These are phyloP conservation scores for Athripsodes cinereus DNA, from an alignment of 2,888 invertebrate species.

Conservation along the genomic window DNA sequence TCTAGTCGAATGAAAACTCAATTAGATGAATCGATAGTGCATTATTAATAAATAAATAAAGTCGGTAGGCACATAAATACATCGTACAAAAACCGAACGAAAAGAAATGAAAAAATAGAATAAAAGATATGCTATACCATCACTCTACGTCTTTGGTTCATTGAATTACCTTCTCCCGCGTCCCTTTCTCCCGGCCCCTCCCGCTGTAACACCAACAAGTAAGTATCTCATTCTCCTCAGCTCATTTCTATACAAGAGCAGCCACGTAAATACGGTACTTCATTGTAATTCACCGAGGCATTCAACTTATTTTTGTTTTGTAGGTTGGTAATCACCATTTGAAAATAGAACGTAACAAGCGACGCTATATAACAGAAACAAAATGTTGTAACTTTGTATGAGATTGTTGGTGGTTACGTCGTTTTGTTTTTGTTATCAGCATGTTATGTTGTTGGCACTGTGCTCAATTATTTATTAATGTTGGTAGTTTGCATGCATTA, in stretches of 20 bases:
- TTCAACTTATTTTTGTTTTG: neutral
- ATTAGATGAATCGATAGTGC: no score
- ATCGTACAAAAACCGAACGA: no score
- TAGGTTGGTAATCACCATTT: neutral
- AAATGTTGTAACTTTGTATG: neutral
- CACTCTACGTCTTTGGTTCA: neutral
- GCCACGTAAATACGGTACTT: neutral
- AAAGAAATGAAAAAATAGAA: no score
- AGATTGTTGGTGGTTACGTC: neutral
- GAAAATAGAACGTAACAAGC: neutral
- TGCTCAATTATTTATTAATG: no score
- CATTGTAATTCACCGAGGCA: neutral
- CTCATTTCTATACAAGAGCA: neutral
- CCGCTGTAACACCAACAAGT: neutral
- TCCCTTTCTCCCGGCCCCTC: neutral
- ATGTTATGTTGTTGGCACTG: neutral
- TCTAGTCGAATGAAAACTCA: no score
- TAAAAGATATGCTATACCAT: no score
- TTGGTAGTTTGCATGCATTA: no score
- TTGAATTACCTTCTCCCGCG: neutral
- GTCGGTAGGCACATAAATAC: no score
- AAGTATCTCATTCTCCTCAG: neutral
- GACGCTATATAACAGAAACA: neutral
- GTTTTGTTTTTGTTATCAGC: neutral
- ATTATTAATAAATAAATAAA: no score